Percentiles rank a stretch among this genome's conserved stretches.
phyloP scores from a whole-genome alignment of 64 coral and sea anemone genomes.

The Montipora cactus region DNA sequence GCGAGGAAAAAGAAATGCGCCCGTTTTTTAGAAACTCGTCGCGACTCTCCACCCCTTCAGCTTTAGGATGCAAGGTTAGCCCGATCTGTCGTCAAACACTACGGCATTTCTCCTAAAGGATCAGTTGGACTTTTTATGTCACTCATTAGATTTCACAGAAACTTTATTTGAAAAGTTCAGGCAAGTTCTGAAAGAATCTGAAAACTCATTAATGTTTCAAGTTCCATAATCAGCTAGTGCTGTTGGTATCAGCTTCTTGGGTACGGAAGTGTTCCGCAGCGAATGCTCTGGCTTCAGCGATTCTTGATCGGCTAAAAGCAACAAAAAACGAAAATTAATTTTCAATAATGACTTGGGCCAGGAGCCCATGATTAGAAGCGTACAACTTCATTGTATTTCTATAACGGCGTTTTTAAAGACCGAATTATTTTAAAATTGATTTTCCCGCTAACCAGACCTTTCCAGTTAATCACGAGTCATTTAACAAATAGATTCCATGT shows the following conservation, averaged over 20 bases:
- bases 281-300: constrained; percentile 80
- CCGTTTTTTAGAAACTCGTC: too few relatives aligned
- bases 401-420: too few relatives aligned
- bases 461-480: too few relatives aligned
- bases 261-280: constrained; percentile 69
- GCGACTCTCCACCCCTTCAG: too few relatives aligned
- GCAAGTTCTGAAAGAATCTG: not conserved
- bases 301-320: constrained; percentile 81
- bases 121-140: too few relatives aligned
- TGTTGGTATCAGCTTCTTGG: not conserved
- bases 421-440: too few relatives aligned
- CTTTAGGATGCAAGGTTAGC: too few relatives aligned
- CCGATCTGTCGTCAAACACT: not conserved
- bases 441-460: too few relatives aligned
- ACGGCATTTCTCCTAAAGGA: not conserved
- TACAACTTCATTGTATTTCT: too few relatives aligned
- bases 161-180: not conserved
- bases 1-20: too few relatives aligned
- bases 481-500: too few relatives aligned
- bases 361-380: too few relatives aligned
- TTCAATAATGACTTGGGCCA: not conserved
- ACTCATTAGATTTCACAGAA: not conserved
- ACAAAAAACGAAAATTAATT: not conserved
- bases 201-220: not conserved
- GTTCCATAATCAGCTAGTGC: not conserved